A percentile compares a stretch with the other conserved stretches of the same genome.
These are phyloP conservation scores for Torymus aiolomorphi DNA, from an alignment of 2,888 invertebrate genomes.

Conservation along the genomic window DNA sequence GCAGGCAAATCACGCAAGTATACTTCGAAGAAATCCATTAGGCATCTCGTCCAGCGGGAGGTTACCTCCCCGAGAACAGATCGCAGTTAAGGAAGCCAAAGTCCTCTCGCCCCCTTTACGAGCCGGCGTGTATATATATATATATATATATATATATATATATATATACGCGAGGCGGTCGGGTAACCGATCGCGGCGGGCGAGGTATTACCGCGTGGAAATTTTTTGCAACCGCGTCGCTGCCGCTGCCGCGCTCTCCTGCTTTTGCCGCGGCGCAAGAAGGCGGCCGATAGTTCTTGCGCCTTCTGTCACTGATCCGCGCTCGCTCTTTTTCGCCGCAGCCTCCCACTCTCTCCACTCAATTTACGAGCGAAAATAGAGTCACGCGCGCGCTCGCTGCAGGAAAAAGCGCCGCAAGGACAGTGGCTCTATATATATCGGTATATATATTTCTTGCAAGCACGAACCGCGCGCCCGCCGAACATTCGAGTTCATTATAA, in stretches of 20 bases:
- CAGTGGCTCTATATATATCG: no score
- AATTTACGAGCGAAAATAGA: no score
- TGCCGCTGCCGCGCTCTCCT: neutral
- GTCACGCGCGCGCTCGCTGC: no score
- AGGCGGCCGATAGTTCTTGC: no score
- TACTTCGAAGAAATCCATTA: slow-evolving; percentile 64
- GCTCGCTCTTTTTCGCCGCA: no score
- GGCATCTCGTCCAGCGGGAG: slow-evolving; percentile 36
- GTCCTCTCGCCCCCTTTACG: slow-evolving; percentile 5
- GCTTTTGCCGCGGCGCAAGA: no score
- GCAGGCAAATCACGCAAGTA: slow-evolving; percentile 57
- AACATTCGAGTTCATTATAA: slow-evolving; percentile 37
- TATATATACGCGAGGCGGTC: neutral
- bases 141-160: no score
- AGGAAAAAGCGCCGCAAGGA: no score
- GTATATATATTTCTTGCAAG: no score
- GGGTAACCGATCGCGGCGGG: neutral
- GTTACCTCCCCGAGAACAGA: neutral
- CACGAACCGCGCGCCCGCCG: neutral
- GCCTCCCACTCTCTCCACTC: no score
- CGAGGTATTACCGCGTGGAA: slow-evolving; percentile 2
- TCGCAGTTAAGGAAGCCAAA: slow-evolving; percentile 54
- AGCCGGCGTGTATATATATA: no score
- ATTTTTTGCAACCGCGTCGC: slow-evolving; percentile 4
- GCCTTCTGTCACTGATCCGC: no score